A percentile compares a stretch with the other conserved stretches of the same genome.
phyloP scores from a whole-genome alignment of 2,888 invertebrate species.

The Parasteatoda lunata region DNA sequence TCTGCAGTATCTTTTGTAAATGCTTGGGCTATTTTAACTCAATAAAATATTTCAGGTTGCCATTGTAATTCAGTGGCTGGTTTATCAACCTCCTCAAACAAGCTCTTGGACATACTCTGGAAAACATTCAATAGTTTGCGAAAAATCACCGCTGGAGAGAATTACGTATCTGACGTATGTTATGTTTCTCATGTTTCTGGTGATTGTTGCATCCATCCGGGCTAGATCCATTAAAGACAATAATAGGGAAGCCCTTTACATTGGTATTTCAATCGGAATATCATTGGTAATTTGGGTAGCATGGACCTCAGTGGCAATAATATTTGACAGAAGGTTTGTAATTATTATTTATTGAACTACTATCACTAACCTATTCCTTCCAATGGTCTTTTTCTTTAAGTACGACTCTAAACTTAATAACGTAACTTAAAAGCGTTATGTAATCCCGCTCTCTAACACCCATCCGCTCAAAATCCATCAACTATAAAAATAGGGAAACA shows the following conservation, averaged over 20 bases:
- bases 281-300: constrained; percentile 91
- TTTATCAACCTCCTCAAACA: constrained; percentile 74
- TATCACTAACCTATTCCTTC: no score
- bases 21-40: background rate
- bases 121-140: constrained; percentile 76
- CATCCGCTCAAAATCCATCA: no score
- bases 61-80: constrained; percentile 74
- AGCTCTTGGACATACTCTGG: constrained; percentile 79
- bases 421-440: no score
- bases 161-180: constrained; percentile 87
- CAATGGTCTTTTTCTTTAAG: no score
- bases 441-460: no score
- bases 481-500: no score
- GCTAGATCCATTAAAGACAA: constrained; percentile 91
- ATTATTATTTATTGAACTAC: no score
- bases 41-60: constrained; percentile 75
- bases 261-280: constrained; percentile 89
- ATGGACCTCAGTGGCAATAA: constrained; percentile 76
- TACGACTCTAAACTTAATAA: no score
- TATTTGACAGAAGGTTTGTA: constrained; percentile 54
- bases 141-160: constrained; percentile 76
- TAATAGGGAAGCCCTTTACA: constrained; percentile 93
- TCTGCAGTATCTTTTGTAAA: background rate
- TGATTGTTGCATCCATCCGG: constrained; percentile 87
- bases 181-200: constrained; percentile 84